Evolutionary conservation across 1,140 invertebrate genomes (phyloP), one percentile per base, ranked within the genome.

Genomic region (Andrena cerasifolii): DNA sequence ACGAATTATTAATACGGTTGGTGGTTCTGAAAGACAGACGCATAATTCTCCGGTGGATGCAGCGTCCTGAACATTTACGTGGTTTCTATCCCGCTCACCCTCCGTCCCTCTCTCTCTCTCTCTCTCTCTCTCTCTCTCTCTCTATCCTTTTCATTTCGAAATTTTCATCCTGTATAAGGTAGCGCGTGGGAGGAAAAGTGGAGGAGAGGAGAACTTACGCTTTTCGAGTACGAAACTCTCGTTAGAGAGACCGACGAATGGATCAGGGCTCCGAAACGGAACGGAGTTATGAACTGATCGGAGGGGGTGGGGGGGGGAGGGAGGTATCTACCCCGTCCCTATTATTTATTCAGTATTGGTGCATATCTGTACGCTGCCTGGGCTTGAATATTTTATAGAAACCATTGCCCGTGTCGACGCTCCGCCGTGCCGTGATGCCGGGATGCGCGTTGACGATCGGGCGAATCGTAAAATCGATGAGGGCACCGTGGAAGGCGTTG

Each of bases 281-380:
- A 79, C 63, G 36, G 51, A 79, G 76, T 80, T 85, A 85, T 80
- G 74, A 80, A 76, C 68, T 65, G 82, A 84, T 84, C 73, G 82
- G 47, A 62, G 76, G n/a, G n/a, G n/a, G n/a, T n/a, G n/a, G n/a
- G n/a, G n/a, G n/a, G n/a, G n/a, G n/a, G n/a, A n/a, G n/a, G n/a
- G n/a, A n/a, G n/a, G n/a, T n/a, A 74, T 80, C 68, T 31, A 45
- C 70, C 62, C 18, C 47, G 62, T 56, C 47, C 49, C 51, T 71
- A 54, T 85, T 81, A 81, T 72, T 85, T 84, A 85, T 85, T 85
- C 82, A 85, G 71, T 65, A 76, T 72, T 31, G 63, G 58, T 66
- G 66, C 58, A 78, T 84, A 85, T 73, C 67, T 72, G 66, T 54
- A 80, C 62, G 78, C 49, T 80, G 70, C 36, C 65, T 66, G 45